These are phyloP conservation scores for Lethrus apterus DNA, from an alignment of 1,140 invertebrate genomes.

Conservation along the genomic window DNA sequence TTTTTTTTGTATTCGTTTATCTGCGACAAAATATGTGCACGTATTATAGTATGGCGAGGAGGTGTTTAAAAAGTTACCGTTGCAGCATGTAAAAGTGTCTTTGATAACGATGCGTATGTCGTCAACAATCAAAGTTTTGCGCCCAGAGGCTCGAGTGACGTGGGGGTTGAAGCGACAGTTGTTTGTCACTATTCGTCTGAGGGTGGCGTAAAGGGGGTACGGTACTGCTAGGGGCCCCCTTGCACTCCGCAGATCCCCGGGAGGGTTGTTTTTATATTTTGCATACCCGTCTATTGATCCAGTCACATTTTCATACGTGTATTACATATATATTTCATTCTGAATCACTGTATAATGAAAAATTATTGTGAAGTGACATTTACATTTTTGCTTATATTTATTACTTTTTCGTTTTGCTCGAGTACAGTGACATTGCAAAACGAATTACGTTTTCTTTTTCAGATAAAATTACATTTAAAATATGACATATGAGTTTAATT, in stretches of 20 bases:
- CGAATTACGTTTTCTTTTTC: conserved; percentile 16
- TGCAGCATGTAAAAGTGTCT: conserved; percentile 1
- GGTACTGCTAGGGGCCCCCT: conserved; percentile 17
- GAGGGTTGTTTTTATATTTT: conserved; percentile 32
- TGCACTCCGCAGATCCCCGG: conserved; percentile 10
- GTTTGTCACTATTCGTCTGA: conserved; percentile 27
- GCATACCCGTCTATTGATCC: conserved; percentile 28
- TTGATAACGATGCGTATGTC: conserved; percentile 9
- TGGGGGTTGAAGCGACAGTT: conserved; percentile 26
- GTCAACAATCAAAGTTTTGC: conserved; percentile 26
- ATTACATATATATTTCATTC: conserved; percentile 28
- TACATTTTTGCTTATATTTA: conserved; percentile 23
- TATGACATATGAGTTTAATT: conserved; percentile 18
- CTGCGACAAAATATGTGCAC: too few relatives aligned
- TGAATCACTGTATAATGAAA: conserved; percentile 25
- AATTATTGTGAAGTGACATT: conserved; percentile 26
- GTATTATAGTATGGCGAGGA: background rate
- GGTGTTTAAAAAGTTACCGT: background rate
- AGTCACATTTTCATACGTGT: conserved; percentile 28
- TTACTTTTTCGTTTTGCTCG: conserved; percentile 15
- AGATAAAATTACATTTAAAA: conserved; percentile 15
- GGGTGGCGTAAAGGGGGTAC: conserved; percentile 17
- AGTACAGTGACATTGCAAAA: conserved; percentile 2
- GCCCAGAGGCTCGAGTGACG: conserved; percentile 17
- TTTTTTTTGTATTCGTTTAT: too few relatives aligned